Evolutionary conservation across 2,113 vertebrate genomes (phyloP).

Genomic region (Anolis carolinensis): DNA sequence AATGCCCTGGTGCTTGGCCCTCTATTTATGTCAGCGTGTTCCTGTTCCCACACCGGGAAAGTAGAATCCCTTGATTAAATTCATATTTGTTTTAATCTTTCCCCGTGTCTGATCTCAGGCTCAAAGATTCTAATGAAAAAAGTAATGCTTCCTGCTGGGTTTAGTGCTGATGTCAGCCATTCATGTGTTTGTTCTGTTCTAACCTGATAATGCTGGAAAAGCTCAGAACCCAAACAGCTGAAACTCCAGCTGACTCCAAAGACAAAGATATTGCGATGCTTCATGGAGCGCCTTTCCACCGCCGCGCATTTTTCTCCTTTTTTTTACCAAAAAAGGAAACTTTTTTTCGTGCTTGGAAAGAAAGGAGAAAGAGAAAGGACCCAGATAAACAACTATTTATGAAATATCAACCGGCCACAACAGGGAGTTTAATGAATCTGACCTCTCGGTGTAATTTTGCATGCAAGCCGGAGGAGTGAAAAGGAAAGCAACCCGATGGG

Average conservation of each 20-base stretch:
- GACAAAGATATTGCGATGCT: constrained; percentile 66
- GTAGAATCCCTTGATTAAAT: constrained; percentile 94
- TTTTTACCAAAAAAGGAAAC: too few relatives aligned
- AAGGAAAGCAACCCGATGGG: constrained; percentile 5
- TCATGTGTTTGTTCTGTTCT: constrained; percentile 77
- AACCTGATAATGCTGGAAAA: constrained; percentile 71
- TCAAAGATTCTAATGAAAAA: constrained; percentile 85
- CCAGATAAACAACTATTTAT: constrained; percentile 53
- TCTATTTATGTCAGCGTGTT: constrained; percentile 89
- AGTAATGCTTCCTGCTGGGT: constrained; percentile 79
- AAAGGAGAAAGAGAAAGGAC: neutral
- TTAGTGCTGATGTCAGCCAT: constrained; percentile 76
- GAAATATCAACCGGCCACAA: constrained; percentile 42
- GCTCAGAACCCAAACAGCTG: constrained; percentile 53
- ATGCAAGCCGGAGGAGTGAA: constrained; percentile 20
- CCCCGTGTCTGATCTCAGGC: constrained; percentile 82
- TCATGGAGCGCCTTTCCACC: constrained; percentile 35
- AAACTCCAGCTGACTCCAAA: constrained; percentile 59
- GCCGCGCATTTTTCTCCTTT: neutral
- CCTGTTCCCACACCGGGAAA: constrained; percentile 84
- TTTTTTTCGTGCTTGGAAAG: constrained; percentile 29
- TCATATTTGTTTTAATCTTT: constrained; percentile 99
- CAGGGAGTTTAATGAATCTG: constrained; percentile 57
- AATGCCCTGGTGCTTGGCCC: constrained; percentile 91
- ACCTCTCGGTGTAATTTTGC: constrained; percentile 32